These are phyloP conservation scores for Antennarius maculatus DNA, from an alignment of 2,797 vertebrate genomes.

Conservation along the genomic window DNA sequence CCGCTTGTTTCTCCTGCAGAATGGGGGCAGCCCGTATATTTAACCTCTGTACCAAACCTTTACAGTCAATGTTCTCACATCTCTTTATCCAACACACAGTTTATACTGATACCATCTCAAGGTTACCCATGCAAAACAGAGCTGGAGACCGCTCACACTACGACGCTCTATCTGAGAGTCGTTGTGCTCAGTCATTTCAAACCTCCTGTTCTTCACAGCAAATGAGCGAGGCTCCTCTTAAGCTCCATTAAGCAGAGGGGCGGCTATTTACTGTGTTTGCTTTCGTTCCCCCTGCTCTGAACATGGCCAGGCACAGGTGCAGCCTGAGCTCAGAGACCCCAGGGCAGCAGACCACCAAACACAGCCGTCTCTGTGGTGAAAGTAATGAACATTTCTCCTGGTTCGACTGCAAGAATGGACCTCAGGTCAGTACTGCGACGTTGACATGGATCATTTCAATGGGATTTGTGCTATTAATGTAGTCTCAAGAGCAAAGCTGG, in stretches of 20 bases:
- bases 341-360: conserved; percentile 47
- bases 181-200: conserved; percentile 47
- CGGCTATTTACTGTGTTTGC: conserved; percentile 59
- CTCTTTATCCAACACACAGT: conserved; percentile 26
- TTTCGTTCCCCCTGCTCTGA: conserved; percentile 44
- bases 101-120: conserved; percentile 61
- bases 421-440: conserved; percentile 23
- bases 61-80: conserved; percentile 40
- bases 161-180: conserved; percentile 25
- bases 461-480: conserved; percentile 17
- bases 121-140: conserved; percentile 40
- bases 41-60: conserved; percentile 67
- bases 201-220: conserved; percentile 32
- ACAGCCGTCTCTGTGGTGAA: conserved; percentile 34
- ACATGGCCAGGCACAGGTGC: conserved; percentile 59
- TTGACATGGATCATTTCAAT: conserved; percentile 35
- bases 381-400: conserved; percentile 41
- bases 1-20: conserved; percentile 52
- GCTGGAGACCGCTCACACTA: conserved; percentile 22
- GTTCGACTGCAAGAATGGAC: conserved; percentile 11
- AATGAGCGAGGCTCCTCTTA: conserved; percentile 48
- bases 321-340: conserved; percentile 34
- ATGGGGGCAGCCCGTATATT: conserved; percentile 73
- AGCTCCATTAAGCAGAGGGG: conserved; percentile 59
- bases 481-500: conserved; percentile 5